Evolutionary conservation across 2,888 invertebrate genomes (phyloP), one percentile per base, ranked within the genome.

Genomic region (Eugnorisma glareosa): DNA sequence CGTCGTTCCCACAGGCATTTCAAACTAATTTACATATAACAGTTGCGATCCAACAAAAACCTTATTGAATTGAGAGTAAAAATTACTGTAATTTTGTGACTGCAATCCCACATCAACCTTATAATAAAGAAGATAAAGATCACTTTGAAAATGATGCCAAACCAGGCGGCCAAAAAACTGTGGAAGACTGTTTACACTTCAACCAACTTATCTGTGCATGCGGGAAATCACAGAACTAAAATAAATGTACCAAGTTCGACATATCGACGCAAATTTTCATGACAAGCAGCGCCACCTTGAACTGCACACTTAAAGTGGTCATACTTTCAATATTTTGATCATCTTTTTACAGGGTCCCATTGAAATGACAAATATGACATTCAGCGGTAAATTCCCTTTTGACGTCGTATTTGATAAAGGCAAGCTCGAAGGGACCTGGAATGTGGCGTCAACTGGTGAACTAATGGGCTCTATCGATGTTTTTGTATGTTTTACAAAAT

Each of bases 371-470:
- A 82, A 82, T 64, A 37, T 82, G 79, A 35, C 82, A 51, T 78
- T 73, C n/a, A 79, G 4, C 59, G 83, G 79, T n/a, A 35, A 63
- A 0, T 70, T 83, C n/a, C 83, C 83, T 0, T 82, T 82, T 24
- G 48, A 45, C 0, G 61, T 82, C 37, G 28, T 48, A 13, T 82
- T 82, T 67, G 31, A 78, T 1, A 82, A 79, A 70, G 81, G 83
- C 35, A 82, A 82, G 48, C 0, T 82, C 1, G 73, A 78, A 57
- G 35, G 7, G 15, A n/a, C 31, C 15, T 82, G 78, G 78, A 73
- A 61, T 21, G 21, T 69, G 13, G 73, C n/a, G 0, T 18, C 45
- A 31, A 66, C 54, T 4, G 67, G 54, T 11, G 83, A 83, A 74
- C 5, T 70, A 0, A 15, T 82, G 7, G 37, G 54, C 7, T 31